Conservation (phyloP, 2,888 invertebrate genomes). For the Orthonevra nobilis region DNA sequence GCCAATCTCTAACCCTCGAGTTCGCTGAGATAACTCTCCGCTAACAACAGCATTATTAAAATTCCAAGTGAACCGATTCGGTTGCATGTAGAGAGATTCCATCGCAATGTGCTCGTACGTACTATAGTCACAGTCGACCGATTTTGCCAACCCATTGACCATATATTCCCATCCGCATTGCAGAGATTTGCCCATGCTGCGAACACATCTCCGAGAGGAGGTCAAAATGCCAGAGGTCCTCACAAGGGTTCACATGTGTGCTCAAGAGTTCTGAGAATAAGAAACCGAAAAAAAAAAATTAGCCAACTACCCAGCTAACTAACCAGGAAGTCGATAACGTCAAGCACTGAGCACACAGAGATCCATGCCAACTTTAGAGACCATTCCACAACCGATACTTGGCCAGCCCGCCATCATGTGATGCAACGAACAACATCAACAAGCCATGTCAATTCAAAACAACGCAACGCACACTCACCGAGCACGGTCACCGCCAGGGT, state of each 20-base stretch:
- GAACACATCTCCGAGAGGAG: slow-evolving; percentile 52
- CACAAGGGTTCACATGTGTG: slow-evolving; percentile 62
- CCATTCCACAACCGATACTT: neutral
- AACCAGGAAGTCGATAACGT: slow-evolving; percentile 58
- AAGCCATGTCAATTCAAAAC: slow-evolving; percentile 48
- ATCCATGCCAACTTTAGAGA: neutral
- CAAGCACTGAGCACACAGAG: neutral
- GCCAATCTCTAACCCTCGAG: slow-evolving; percentile 58
- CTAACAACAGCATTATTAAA: slow-evolving; percentile 56
- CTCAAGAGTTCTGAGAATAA: slow-evolving; percentile 45
- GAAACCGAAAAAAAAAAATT: slow-evolving; percentile 11
- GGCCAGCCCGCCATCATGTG: slow-evolving; percentile 16
- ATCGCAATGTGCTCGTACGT: too few species aligned
- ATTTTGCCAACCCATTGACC: slow-evolving; percentile 49
- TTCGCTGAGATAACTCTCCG: slow-evolving; percentile 53
- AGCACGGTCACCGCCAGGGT: too few species aligned
- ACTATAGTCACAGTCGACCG: slow-evolving; percentile 15
- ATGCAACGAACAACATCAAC: slow-evolving; percentile 15
- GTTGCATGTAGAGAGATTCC: slow-evolving; percentile 62
- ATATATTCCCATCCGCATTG: slow-evolving; percentile 69
- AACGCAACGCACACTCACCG: neutral
- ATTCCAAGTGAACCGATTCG: slow-evolving; percentile 56
- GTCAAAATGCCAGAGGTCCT: slow-evolving; percentile 65
- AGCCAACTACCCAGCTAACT: slow-evolving; percentile 19
- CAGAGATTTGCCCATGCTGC: slow-evolving; percentile 55